Base-by-base conservation (phyloP, 1,140 invertebrate species). In the Argopecten irradians region DNA sequence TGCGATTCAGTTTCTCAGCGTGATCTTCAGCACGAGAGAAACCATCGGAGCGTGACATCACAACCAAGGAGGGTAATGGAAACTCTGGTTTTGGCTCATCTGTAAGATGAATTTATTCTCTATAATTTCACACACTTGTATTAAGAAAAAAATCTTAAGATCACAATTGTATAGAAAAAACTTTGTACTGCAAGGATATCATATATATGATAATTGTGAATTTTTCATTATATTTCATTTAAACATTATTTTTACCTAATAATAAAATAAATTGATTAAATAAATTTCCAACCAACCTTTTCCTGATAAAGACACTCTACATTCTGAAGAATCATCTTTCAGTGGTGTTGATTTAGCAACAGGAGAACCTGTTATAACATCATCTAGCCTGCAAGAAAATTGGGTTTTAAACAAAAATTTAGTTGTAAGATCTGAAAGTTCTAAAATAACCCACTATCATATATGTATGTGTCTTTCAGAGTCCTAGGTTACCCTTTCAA, bases 281-380 rank as follows among this genome's bases (percentile, higher is more conserved):
- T 71, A 28, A 1, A 71, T 71, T 71, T 11, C 5, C n/a, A 28
- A 71, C 55, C n/a, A n/a, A 71, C 55, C 55, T 71, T 71, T 8
- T 22, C 55, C 1, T 5, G 55, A 71, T n/a, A 71, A 71, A 71
- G 55, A 71, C 8, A 71, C n/a, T 3, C 55, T 22, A 0, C 55
- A 16, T 71, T 71, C 55, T 71, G 55, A n/a, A n/a, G 55, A n/a
- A 71, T 71, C 33, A 22, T 41, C 34, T 32, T 83, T 86, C 43
- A 34, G 35, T 34, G 87, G 87, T 22, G 88, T 83, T 19, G 87
- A 88, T 32, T 88, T 87, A 36, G 90, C 82, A 28, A 88, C 34
- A 41, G 90, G 87, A 46, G 86, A 87, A 34, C 82, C 86, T 34
- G 86, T 32, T 33, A 46, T n/a, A 16, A 71, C 32, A 84, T 39